Evolutionary conservation across 2,888 invertebrate species (phyloP).

Genomic region (Germaria angustata): DNA sequence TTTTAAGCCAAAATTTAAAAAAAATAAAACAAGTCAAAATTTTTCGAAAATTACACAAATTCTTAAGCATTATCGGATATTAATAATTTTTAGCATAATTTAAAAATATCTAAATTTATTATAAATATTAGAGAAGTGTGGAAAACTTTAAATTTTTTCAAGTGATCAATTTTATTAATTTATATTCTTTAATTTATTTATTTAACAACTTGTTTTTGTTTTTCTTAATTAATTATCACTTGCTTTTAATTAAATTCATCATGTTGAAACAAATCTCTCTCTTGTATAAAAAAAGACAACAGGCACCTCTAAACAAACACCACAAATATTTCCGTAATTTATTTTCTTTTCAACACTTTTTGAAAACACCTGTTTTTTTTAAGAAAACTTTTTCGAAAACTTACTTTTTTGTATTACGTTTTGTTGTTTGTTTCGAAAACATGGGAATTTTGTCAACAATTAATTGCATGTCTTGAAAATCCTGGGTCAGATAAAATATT

Average conservation of each 20-base stretch:
- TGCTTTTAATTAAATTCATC: slow-evolving; percentile 14
- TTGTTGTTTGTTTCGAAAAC: slow-evolving; percentile 80
- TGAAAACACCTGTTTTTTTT: slow-evolving; percentile 51
- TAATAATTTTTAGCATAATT: too few relatives aligned
- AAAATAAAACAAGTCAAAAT: too few relatives aligned
- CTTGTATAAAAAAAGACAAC: background rate
- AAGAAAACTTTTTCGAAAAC: slow-evolving; percentile 66
- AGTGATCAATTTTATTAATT: too few relatives aligned
- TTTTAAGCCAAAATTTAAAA: too few relatives aligned
- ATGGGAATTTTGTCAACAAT: slow-evolving; percentile 80
- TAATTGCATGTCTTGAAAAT: slow-evolving; percentile 79
- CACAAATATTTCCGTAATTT: slow-evolving; percentile 54
- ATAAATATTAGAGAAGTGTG: too few relatives aligned
- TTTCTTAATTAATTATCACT: background rate
- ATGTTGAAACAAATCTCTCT: slow-evolving; percentile 33
- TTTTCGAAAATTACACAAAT: too few relatives aligned
- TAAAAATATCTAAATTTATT: too few relatives aligned
- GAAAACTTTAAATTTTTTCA: too few relatives aligned
- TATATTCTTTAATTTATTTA: too few relatives aligned
- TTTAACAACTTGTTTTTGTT: slow-evolving; percentile 4
- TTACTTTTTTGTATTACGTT: slow-evolving; percentile 80
- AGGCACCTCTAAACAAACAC: background rate
- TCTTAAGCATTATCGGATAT: too few relatives aligned
- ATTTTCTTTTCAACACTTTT: slow-evolving; percentile 45
- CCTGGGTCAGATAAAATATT: slow-evolving; percentile 26